Base-by-base conservation (phyloP, 2,797 vertebrate species). In the Sebastes aleutianus region DNA sequence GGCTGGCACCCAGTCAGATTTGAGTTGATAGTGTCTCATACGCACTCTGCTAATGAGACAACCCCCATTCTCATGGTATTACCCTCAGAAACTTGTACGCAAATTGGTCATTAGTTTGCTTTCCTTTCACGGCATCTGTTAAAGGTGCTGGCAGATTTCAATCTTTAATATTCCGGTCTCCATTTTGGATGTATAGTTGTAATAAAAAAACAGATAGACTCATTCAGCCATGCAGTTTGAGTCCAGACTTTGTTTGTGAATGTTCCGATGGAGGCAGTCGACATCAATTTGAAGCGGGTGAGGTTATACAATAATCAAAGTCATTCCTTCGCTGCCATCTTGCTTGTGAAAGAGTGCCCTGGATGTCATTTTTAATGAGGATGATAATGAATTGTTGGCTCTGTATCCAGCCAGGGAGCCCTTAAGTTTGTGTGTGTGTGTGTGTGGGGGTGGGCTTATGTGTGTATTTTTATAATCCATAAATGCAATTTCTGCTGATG, bases 41-140 rank as follows among this genome's bases (percentile, higher is more conserved):
- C 53, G n/a, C 26, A 16, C 22, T 70, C 22, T 26, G 10, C 43
- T 85, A 88, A 85, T 87, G 83, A 84, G 71, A 66, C 70, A 66
- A n/a, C 18, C 24, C 56, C 39, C 43, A 14, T n/a, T 61, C 32
- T 77, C 53, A 73, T 34, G 18, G 7, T 11, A 64, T 63, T 29
- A 57, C 47, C n/a, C 14, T 2, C 67, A 76, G 64, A 58, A 54
- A 71, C 50, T 12, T 36, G 31, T 34, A 11, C 47, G 53, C 47
- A 70, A 78, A 80, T 57, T 78, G 74, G 20, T 67, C 75, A 76
- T 80, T 74, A 26, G 67, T 56, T 75, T 59, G 10, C 61, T 56
- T 59, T 79, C 47, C 65, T 58, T 71, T 72, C 58, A 5, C 13
- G 39, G 39, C 39, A 16, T 43, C 13, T 43, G 13, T 43, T 43